phyloP scores from a whole-genome alignment of 2,797 vertebrate species.

The Calcarius lapponicus region DNA sequence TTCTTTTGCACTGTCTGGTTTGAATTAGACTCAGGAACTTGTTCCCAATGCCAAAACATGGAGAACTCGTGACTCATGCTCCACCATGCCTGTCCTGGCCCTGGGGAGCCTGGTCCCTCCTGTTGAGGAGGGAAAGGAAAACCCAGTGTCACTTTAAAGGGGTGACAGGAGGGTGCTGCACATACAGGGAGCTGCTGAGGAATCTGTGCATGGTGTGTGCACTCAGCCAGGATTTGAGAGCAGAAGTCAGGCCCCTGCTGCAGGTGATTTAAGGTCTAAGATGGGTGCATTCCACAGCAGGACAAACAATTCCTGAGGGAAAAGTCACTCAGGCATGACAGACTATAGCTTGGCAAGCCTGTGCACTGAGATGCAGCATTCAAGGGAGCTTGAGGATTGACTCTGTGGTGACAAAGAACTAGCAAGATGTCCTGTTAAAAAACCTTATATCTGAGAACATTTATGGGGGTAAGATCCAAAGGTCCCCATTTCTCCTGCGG shows the following conservation, averaged over 20 bases:
- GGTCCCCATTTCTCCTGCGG: not conserved
- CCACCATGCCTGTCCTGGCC: not conserved
- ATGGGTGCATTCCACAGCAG: not conserved
- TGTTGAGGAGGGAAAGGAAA: not conserved
- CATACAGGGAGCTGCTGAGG: not conserved
- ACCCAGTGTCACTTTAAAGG: not conserved
- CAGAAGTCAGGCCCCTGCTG: not conserved
- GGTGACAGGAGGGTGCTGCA: not conserved
- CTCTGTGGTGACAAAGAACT: not conserved
- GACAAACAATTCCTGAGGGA: not conserved
- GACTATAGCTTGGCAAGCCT: not conserved
- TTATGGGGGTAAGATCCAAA: not conserved
- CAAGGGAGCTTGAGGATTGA: not conserved
- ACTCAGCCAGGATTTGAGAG: not conserved
- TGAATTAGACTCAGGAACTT: constrained; percentile 6
- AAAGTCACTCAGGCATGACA: not conserved
- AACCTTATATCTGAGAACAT: not conserved
- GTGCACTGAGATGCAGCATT: not conserved
- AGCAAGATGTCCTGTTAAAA: not conserved
- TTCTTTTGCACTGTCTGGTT: constrained; percentile 1
- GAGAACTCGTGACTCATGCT: not conserved
- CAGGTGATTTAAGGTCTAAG: not conserved
- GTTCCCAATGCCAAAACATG: not conserved
- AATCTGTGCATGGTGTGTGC: fast-evolving
- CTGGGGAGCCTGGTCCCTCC: not conserved